A percentile compares a stretch with the other conserved stretches of the same genome.
Conservation (phyloP, 2,113 vertebrate genomes). For the Chlorodrepanis virens region DNA sequence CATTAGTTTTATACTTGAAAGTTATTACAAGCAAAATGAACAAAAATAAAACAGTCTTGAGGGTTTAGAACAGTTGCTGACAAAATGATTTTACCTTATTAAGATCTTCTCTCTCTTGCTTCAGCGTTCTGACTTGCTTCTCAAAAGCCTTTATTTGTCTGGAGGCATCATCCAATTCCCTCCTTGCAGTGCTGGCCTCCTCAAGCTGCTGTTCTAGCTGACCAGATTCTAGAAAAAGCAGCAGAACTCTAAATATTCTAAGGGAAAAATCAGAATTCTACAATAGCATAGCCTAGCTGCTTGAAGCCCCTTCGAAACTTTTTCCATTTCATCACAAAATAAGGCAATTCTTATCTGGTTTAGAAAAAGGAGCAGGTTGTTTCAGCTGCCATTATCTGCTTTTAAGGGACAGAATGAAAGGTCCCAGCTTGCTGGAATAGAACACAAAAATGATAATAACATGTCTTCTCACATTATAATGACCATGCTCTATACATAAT, state of each 20-base stretch:
- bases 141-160: constrained; percentile 88
- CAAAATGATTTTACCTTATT: constrained; percentile 84
- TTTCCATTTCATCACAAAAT: background rate
- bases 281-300: background rate
- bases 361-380: background rate
- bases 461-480: background rate
- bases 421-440: background rate
- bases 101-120: constrained; percentile 89
- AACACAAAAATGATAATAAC: background rate
- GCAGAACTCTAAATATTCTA: background rate
- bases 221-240: constrained; percentile 80
- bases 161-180: constrained; percentile 89
- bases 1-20: background rate
- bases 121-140: constrained; percentile 86
- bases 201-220: constrained; percentile 89
- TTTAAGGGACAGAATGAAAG: background rate
- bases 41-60: background rate
- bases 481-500: background rate
- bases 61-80: background rate
- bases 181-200: constrained; percentile 81
- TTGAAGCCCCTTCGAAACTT: background rate
- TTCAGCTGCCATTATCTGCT: background rate
- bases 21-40: background rate
- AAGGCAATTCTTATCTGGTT: background rate
- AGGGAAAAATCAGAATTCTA: background rate